phyloP scores from a whole-genome alignment of 2,113 vertebrate species.

The Thryonomys swinderianus region DNA sequence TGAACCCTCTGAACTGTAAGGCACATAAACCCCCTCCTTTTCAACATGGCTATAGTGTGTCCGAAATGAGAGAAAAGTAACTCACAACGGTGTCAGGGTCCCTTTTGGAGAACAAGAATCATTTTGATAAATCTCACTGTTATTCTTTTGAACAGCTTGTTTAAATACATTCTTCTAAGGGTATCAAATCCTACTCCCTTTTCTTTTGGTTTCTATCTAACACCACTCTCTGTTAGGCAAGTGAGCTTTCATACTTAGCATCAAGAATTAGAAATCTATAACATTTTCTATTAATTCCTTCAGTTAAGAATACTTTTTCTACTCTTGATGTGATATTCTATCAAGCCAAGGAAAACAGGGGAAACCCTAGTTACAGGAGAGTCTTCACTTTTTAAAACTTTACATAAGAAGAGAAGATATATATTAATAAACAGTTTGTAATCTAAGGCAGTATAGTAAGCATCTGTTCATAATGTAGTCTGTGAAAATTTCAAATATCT shows the following conservation, averaged over 20 bases:
- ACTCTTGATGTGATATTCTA: background rate
- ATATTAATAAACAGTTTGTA: background rate
- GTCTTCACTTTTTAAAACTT: background rate
- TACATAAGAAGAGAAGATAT: background rate
- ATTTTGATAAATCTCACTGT: background rate
- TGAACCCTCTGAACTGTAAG: too few relatives aligned
- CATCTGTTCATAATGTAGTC: background rate
- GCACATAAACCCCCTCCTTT: too few relatives aligned
- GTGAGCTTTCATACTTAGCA: background rate
- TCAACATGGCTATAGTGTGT: too few relatives aligned
- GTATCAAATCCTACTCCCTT: background rate
- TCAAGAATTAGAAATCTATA: background rate
- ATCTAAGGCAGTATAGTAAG: background rate
- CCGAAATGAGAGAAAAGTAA: too few relatives aligned
- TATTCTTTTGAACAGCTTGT: background rate
- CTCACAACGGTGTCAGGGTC: background rate
- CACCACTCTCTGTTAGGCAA: too few relatives aligned
- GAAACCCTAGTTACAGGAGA: background rate
- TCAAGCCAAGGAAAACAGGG: background rate
- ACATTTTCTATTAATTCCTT: background rate
- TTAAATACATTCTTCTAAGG: background rate
- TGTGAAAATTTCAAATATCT: background rate
- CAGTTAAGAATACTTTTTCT: background rate
- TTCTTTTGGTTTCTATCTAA: background rate
- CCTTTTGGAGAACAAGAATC: background rate